Conservation (phyloP, 2,113 vertebrate species). For the Strix aluco region DNA sequence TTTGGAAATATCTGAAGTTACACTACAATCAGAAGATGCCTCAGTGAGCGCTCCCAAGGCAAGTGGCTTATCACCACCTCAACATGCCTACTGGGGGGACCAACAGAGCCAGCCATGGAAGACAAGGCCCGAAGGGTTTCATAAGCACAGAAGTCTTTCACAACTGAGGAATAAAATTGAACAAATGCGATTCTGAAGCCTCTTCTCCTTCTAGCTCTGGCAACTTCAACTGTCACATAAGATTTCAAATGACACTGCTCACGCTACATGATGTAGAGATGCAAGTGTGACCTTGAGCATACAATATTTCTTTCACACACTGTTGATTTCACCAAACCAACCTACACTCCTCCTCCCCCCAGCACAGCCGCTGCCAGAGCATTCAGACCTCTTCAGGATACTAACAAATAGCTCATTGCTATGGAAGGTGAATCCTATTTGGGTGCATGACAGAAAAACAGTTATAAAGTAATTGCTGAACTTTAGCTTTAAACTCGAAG, state of each 20-base stretch:
- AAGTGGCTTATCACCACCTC: background rate
- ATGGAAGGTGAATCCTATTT: background rate
- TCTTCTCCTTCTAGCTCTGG: slow-evolving; percentile 6
- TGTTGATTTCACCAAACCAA: background rate
- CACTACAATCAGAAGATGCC: background rate
- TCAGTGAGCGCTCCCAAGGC: background rate
- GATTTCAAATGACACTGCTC: slow-evolving; percentile 31
- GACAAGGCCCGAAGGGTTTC: background rate
- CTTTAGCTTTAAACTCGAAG: background rate
- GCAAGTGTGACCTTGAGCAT: slow-evolving; percentile 27
- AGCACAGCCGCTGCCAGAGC: background rate
- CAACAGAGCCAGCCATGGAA: background rate
- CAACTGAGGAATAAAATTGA: background rate
- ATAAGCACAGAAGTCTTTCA: background rate
- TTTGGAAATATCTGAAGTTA: background rate
- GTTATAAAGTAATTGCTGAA: slow-evolving; percentile 28
- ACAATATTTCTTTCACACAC: slow-evolving; percentile 46
- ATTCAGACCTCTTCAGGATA: background rate
- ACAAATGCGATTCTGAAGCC: background rate
- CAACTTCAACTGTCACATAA: slow-evolving; percentile 2
- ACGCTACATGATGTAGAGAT: background rate
- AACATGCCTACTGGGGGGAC: background rate
- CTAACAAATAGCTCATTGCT: background rate
- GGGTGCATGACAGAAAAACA: background rate
- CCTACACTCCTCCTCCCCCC: background rate